A percentile compares a stretch with the other conserved stretches of the same genome.
Conservation (phyloP, 2,797 vertebrate genomes). For the Pangasius larnaudii region DNA sequence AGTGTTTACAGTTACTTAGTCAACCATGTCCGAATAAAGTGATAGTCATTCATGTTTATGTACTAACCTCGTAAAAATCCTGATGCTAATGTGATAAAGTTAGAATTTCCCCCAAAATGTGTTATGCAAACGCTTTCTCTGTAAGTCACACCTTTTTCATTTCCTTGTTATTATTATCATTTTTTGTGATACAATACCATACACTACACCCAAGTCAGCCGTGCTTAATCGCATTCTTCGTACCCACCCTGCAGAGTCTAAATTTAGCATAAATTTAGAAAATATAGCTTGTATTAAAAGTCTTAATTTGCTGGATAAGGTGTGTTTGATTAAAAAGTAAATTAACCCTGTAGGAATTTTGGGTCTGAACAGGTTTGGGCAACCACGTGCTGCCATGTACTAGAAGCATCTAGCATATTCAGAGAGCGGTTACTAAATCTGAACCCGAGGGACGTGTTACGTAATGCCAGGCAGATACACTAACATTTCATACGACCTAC, state of each 20-base stretch:
- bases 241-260: neutral
- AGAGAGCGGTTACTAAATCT: neutral
- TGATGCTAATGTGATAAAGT: neutral
- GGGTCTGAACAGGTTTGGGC: neutral
- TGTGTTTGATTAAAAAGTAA: neutral
- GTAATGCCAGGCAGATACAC: constrained; percentile 11
- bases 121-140: neutral
- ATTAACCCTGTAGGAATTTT: neutral
- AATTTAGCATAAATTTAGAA: neutral
- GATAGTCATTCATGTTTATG: neutral
- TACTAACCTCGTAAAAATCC: neutral
- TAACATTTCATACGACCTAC: constrained; percentile 7
- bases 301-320: neutral
- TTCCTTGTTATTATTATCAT: neutral
- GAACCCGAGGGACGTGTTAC: constrained; percentile 3
- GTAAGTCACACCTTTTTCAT: neutral
- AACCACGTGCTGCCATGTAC: neutral
- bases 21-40: neutral
- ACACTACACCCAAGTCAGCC: neutral
- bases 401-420: neutral
- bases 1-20: constrained; percentile 6
- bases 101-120: neutral
- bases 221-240: too few species aligned
- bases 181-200: neutral
- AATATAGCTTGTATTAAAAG: neutral